phyloP scores from a whole-genome alignment of 2,888 invertebrate species.

The Anoncus sp. region DNA sequence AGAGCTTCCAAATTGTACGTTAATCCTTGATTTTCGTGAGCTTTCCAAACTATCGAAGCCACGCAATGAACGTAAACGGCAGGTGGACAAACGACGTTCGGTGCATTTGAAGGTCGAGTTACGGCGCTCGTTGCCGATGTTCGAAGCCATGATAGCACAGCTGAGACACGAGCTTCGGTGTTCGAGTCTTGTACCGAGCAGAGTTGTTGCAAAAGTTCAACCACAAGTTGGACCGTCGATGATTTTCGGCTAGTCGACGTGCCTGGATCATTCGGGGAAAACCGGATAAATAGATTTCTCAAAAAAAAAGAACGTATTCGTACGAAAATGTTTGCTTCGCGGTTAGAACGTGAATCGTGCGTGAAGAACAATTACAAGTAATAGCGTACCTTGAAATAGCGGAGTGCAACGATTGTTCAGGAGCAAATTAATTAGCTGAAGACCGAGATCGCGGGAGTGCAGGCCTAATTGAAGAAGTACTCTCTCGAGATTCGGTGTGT shows the following conservation, averaged over 20 bases:
- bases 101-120: conserved; percentile 70
- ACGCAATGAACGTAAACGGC: conserved; percentile 90
- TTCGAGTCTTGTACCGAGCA: conserved; percentile 87
- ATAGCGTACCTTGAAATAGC: conserved; percentile 77
- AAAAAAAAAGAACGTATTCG: neutral
- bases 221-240: conserved; percentile 86
- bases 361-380: no score
- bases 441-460: conserved; percentile 86
- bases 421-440: conserved; percentile 85
- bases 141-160: conserved; percentile 90
- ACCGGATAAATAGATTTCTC: neutral
- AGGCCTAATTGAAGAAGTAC: conserved; percentile 89
- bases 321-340: neutral
- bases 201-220: conserved; percentile 92
- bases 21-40: conserved; percentile 86
- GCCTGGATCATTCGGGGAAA: conserved; percentile 60
- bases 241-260: conserved; percentile 76
- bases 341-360: no score
- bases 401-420: conserved; percentile 84
- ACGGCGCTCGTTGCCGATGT: conserved; percentile 85
- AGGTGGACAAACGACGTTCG: conserved; percentile 79
- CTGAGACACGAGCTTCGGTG: conserved; percentile 86
- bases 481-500: conserved; percentile 87
- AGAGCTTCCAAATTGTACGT: conserved; percentile 88
- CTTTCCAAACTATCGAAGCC: conserved; percentile 92